Evolutionary conservation across 2,797 vertebrate genomes (phyloP).

Genomic region (Myripristis jacobus): DNA sequence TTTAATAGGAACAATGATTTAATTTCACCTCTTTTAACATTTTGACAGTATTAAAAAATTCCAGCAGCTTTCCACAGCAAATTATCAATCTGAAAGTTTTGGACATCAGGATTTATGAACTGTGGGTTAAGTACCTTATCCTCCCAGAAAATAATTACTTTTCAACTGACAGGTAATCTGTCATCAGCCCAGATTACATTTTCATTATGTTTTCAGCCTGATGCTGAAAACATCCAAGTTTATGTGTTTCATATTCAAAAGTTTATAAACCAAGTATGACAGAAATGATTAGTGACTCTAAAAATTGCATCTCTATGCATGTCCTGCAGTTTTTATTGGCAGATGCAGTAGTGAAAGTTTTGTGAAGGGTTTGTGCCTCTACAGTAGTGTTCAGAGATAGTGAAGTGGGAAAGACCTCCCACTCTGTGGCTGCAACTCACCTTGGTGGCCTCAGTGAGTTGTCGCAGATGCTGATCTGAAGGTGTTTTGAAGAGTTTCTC

Average conservation of each 20-base stretch:
- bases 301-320: conserved; percentile 6
- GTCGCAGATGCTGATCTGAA: conserved; percentile 29
- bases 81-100: conserved; percentile 30
- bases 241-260: conserved; percentile 1
- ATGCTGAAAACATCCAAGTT: conserved; percentile 23
- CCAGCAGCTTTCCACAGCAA: conserved; percentile 14
- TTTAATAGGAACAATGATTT: conserved; percentile 21
- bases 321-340: background rate
- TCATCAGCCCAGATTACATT: conserved; percentile 34
- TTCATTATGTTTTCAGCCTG: conserved; percentile 13
- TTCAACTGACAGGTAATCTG: conserved; percentile 39
- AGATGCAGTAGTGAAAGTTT: background rate
- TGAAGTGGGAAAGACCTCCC: background rate
- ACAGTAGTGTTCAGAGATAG: background rate
- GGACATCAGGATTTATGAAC: conserved; percentile 44
- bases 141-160: conserved; percentile 39
- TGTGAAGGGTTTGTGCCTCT: background rate
- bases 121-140: conserved; percentile 15
- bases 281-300: conserved; percentile 1
- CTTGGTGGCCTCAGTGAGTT: conserved; percentile 13
- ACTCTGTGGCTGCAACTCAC: conserved; percentile 12
- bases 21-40: conserved; percentile 26
- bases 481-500: conserved; percentile 33
- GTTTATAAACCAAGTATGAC: conserved; percentile 17
- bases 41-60: conserved; percentile 22